Evolutionary conservation across 2,797 vertebrate species (phyloP), one percentile per base, ranked within the genome.

Genomic region (Channallabes apus): DNA sequence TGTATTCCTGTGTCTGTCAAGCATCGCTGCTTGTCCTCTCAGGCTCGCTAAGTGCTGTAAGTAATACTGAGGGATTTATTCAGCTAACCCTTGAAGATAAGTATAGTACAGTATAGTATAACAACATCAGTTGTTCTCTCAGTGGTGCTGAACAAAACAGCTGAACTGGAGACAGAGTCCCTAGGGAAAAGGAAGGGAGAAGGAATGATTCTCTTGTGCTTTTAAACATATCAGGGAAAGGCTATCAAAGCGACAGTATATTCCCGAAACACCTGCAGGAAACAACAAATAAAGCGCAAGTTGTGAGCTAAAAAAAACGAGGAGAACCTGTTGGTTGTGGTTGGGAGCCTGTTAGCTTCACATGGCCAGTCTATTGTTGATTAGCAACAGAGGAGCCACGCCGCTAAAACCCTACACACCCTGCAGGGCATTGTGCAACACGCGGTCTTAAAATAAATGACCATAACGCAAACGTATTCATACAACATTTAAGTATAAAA

Each of bases 331-430:
- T 87, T 87, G 82, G 82, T 27, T 84, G 46, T 22, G 64, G 24
- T 64, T 24, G 18, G 68, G 27, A 59, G 54, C 27, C 38, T 38
- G 58, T 67, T 54, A 75, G 51, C 51, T 41, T 54, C 65, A 75
- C 72, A 71, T 72, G 85, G 41, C 32, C 61, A 58, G 9, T 84
- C 82, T 64, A 75, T 87, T 87, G 86, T 87, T 84, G 78, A 81
- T 81, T 81, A 67, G 68, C 67, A 46, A 14, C 80, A 14, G 72
- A 27, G 61, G 15, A 62, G 65, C 61, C 41, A 59, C 41, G 81
- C 59, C 81, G 84, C 82, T 65, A 20, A 82, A 72, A 68, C 27
- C n/a, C 58, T 35, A 59, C 82, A 86, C 82, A 80, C 87, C 85
- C 82, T 73, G 41, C 35, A 7, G 80, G 38, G 68, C 15, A 56